Conservation (phyloP, 2,888 invertebrate species). For the Pseudoips prasinana region DNA sequence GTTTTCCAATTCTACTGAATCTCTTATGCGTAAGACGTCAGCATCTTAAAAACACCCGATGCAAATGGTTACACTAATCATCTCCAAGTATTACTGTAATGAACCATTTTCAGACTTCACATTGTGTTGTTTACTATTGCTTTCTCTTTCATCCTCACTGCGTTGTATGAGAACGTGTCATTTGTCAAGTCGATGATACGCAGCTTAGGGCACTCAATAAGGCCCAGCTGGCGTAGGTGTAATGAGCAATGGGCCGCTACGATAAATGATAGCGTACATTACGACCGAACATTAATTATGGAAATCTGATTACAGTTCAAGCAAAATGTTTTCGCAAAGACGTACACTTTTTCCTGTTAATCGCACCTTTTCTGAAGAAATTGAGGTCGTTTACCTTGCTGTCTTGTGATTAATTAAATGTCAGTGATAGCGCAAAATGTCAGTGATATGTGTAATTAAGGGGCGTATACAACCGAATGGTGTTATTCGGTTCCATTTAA, state of each 20-base stretch:
- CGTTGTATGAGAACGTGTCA: conserved; percentile 9
- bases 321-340: conserved; percentile 7
- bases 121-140: conserved; percentile 1
- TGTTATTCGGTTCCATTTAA: too few relatives aligned
- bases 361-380: neutral
- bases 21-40: too few relatives aligned
- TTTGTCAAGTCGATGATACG: conserved; percentile 26
- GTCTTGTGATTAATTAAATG: neutral
- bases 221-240: conserved; percentile 23
- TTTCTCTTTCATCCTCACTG: conserved; percentile 6
- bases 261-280: conserved; percentile 18
- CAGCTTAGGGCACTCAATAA: conserved; percentile 26
- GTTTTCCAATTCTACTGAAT: too few relatives aligned
- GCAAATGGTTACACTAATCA: too few relatives aligned
- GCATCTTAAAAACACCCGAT: too few relatives aligned
- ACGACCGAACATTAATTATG: conserved; percentile 15
- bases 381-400: too few relatives aligned
- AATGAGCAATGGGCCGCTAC: conserved; percentile 23
- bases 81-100: too few relatives aligned
- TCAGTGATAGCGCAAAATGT: too few relatives aligned
- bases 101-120: too few relatives aligned
- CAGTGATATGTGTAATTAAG: too few relatives aligned
- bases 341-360: neutral
- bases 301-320: conserved; percentile 9
- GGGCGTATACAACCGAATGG: too few relatives aligned